Evolutionary conservation across 2,888 invertebrate species (phyloP).

Genomic region (Athripsodes cinereus): DNA sequence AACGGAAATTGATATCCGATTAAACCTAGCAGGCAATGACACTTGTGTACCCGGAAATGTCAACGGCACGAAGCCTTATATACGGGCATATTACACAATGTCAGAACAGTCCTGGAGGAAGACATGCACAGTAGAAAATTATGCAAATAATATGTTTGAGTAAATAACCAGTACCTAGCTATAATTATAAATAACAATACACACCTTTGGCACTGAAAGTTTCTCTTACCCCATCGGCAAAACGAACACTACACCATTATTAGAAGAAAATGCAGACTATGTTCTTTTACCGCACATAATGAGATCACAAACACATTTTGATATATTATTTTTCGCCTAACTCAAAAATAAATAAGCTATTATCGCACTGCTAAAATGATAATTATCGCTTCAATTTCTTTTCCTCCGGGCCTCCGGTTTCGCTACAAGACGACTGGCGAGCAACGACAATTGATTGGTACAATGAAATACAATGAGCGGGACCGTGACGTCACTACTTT

Average conservation of each 20-base stretch:
- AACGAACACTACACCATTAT: neutral
- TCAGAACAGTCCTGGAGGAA: too few species aligned
- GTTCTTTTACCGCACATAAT: too few species aligned
- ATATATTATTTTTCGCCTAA: too few species aligned
- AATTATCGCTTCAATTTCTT: too few species aligned
- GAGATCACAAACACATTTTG: too few species aligned
- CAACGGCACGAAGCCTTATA: neutral
- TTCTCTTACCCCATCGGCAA: neutral
- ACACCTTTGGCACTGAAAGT: conserved; percentile 6
- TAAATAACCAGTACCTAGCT: too few species aligned
- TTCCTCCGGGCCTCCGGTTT: neutral
- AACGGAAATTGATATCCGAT: too few species aligned
- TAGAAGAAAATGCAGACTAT: too few species aligned
- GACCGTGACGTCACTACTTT: conserved; percentile 16
- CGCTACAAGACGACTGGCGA: neutral
- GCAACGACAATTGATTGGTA: conserved; percentile 16
- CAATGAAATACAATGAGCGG: conserved; percentile 17
- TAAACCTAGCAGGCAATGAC: neutral
- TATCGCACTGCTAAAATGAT: too few species aligned
- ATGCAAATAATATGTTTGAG: too few species aligned
- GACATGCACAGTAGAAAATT: too few species aligned
- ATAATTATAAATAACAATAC: neutral
- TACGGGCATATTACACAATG: neutral
- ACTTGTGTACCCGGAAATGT: neutral
- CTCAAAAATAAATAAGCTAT: too few species aligned